Conservation (phyloP, 2,797 vertebrate species). For the Philypnodon macrostomus region DNA sequence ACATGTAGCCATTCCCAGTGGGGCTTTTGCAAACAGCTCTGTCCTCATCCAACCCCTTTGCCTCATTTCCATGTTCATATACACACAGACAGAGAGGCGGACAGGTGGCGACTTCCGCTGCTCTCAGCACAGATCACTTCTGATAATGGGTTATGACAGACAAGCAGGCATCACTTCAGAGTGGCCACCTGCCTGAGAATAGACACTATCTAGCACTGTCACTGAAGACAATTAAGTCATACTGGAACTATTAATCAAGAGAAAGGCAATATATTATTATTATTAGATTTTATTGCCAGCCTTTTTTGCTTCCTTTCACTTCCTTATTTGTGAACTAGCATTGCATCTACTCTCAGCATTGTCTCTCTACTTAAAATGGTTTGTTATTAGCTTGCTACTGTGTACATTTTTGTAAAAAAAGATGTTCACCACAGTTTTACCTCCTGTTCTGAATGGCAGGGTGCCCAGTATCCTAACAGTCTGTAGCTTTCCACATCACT, state of each 20-base stretch:
- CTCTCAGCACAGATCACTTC: conserved; percentile 19
- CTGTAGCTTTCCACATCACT: neutral
- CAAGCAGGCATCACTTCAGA: conserved; percentile 33
- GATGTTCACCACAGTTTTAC: conserved; percentile 32
- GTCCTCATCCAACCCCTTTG: conserved; percentile 39
- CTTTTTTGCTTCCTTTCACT: neutral
- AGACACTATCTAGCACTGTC: conserved; percentile 20
- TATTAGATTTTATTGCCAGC: too few species aligned
- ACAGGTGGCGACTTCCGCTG: conserved; percentile 51
- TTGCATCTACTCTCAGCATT: conserved; percentile 3
- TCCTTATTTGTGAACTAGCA: conserved; percentile 11
- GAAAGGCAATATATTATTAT: too few species aligned
- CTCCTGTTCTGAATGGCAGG: conserved; percentile 10
- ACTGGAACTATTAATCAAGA: neutral
- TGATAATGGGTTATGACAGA: conserved; percentile 46
- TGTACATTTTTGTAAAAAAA: too few species aligned
- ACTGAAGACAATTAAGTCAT: neutral
- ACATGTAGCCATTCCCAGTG: conserved; percentile 17
- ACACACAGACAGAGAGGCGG: conserved; percentile 17
- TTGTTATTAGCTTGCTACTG: conserved; percentile 14
- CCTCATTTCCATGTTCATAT: conserved; percentile 24
- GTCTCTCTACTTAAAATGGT: neutral
- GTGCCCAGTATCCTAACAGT: conserved; percentile 13
- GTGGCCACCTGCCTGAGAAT: conserved; percentile 30
- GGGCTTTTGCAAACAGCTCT: conserved; percentile 20